Evolutionary conservation across 2,113 vertebrate species (phyloP).

Genomic region (Bostrychus sinensis): DNA sequence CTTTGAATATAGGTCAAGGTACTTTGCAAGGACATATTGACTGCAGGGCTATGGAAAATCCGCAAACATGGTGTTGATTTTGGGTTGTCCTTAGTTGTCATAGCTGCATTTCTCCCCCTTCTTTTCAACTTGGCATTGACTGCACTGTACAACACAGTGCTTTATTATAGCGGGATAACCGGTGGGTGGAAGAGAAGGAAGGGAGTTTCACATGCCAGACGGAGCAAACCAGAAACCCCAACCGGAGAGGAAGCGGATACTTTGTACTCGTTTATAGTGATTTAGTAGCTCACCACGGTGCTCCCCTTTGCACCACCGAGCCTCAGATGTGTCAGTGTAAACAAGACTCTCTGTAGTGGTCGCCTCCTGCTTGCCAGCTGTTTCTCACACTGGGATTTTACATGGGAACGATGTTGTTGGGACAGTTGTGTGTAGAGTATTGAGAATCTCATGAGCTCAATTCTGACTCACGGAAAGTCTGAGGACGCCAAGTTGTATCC

Average conservation of each 20-base stretch:
- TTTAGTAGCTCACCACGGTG: slow-evolving; percentile 41
- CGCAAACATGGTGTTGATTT: slow-evolving; percentile 20
- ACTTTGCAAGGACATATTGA: background rate
- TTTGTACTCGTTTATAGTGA: slow-evolving; percentile 38
- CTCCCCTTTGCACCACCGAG: slow-evolving; percentile 47
- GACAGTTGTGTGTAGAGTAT: slow-evolving; percentile 29
- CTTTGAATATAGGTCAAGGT: background rate
- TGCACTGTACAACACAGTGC: slow-evolving; percentile 26
- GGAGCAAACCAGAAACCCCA: slow-evolving; percentile 43
- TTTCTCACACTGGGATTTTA: slow-evolving; percentile 46
- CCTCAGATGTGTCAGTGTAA: slow-evolving; percentile 63
- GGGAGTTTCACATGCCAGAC: slow-evolving; percentile 46
- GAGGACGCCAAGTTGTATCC: slow-evolving; percentile 27
- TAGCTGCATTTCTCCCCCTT: slow-evolving; percentile 24
- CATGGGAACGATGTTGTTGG: slow-evolving; percentile 58
- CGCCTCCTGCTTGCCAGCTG: slow-evolving; percentile 26
- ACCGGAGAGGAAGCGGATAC: slow-evolving; percentile 41
- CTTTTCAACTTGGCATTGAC: slow-evolving; percentile 35
- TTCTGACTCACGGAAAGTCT: slow-evolving; percentile 68
- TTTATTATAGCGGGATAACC: slow-evolving; percentile 43
- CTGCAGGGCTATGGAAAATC: slow-evolving; percentile 8
- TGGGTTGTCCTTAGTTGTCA: slow-evolving; percentile 11
- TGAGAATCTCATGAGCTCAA: slow-evolving; percentile 53
- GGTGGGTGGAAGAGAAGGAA: slow-evolving; percentile 55
- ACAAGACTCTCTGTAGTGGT: slow-evolving; percentile 52